Conservation (phyloP, 1,140 invertebrate genomes). For the Meloidogyne exigua region DNA sequence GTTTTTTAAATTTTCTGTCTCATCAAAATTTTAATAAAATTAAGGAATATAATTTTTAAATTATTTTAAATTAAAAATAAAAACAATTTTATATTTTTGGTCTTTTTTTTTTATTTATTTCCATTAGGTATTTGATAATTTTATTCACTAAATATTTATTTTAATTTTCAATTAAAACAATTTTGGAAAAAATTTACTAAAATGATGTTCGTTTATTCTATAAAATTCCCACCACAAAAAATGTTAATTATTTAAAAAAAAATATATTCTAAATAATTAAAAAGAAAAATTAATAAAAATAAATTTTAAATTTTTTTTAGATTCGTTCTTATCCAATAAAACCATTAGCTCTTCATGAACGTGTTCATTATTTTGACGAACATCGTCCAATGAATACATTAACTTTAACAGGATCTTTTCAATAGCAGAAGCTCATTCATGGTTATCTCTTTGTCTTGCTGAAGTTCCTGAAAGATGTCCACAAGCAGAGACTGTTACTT, state of each 20-base stretch:
- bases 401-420: slow-evolving; percentile 77
- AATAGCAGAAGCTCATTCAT: slow-evolving; percentile 80
- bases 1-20: not conserved
- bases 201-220: not conserved
- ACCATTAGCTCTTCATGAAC: slow-evolving; percentile 75
- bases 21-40: too few relatives aligned
- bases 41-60: too few relatives aligned
- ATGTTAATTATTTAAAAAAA: too few relatives aligned
- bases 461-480: slow-evolving; percentile 68
- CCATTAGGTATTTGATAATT: too few relatives aligned
- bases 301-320: slow-evolving; percentile 38
- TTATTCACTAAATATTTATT: too few relatives aligned
- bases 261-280: too few relatives aligned
- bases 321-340: slow-evolving; percentile 72
- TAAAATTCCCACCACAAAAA: not conserved
- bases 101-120: too few relatives aligned
- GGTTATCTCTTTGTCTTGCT: slow-evolving; percentile 69
- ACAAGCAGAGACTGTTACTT: slow-evolving; percentile 54
- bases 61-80: too few relatives aligned
- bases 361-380: slow-evolving; percentile 71
- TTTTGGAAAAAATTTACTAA: not conserved
- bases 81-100: too few relatives aligned
- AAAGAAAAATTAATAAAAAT: not conserved
- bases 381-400: slow-evolving; percentile 75
- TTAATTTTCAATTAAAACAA: not conserved